Base-by-base conservation (phyloP, 2,797 vertebrate species). In the Gadopsis bispinosus region DNA sequence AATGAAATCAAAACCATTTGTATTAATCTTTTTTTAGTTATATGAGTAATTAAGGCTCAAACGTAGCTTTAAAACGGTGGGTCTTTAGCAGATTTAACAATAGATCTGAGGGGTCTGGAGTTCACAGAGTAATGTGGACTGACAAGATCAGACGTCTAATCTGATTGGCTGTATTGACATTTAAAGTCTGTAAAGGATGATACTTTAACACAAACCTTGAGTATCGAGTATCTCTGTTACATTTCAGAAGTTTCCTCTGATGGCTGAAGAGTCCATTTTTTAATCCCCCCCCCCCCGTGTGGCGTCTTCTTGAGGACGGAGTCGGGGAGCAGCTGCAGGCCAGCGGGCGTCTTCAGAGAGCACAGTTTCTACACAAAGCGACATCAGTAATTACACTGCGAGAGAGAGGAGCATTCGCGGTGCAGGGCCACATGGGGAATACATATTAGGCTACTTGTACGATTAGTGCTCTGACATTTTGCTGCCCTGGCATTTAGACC, bases 401-500 rank as follows among this genome's bases (percentile, higher is more conserved):
- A 33, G 56, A 33, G 12, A 39, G 60, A 20, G 45, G 69, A 29
- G 19, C 66, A 39, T 69, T 63, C 37, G 12, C 31, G 5, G 20
- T 22, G 63, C 77, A 5, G 43, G 55, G n/a, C n/a, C 60, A 65
- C 68, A 43, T 9, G 0, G 74, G 68, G 81, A 84, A 87, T 73
- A 81, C 80, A 70, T 69, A 80, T 85, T 48, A 82, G 66, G 31
- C 69, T 50, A 5, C 75, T 74, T 78, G 80, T 71, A 65, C 47
- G 55, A 84, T 85, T 78, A 87, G 69, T 79, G 84, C 43, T 71
- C 37, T 75, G 84, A 78, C 77, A 83, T 81, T 74, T 39, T 70
- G 75, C 78, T 41, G 81, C 74, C 64, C 58, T 81, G 84, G 64
- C 77, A 75, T 86, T 85, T 77, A 68, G 73, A 82, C 78, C 83